Evolutionary conservation across 2,888 invertebrate species (phyloP), one percentile per base, ranked within the genome.

Genomic region (Horisme vitalbata): DNA sequence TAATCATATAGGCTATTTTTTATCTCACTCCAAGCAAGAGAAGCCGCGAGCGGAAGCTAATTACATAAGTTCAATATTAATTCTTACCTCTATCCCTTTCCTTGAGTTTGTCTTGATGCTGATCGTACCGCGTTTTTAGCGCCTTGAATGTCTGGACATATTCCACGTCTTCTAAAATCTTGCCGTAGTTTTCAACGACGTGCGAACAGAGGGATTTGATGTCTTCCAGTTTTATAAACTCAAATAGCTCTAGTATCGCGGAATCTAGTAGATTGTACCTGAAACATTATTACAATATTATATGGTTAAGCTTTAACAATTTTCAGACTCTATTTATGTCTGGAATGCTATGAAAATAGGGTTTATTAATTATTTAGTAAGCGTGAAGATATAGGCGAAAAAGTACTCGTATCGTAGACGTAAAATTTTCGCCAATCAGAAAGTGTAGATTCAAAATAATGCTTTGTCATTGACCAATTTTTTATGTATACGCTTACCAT

Each of bases 61-160:
- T n/a, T n/a, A n/a, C n/a, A n/a, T 18, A 7, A 18, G 18, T 18
- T n/a, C 23, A 3, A 11, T 6, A 5, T 11, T 2, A 11, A 5
- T 11, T 1, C 9, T 26, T 82, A 78, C 93, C 93, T 91, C 95
- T 91, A 60, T 96, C 96, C 59, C 96, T 92, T 79, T 97, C 97
- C 84, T 96, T 97, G 57, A 96, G 83, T 79, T 96, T 94, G 74
- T 97, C 97, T 81, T 96, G 96, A 79, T 97, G 95, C 79, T 97
- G 97, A 78, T 97, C 97, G 71, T 97, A 97, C 57, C 96, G 93
- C 62, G 93, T 83, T 88, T 96, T 97, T 63, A 99, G 91, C 59
- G 96, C 94, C 86, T 97, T 97, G 86, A 99, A 99, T 21, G 99
- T 99, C 90, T 98, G 97, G 71, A 99, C 99, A 90, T 99, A 99